Percentiles rank a stretch among this genome's conserved stretches.
Conservation (phyloP, 2,888 invertebrate species). For the Sipha maydis region DNA sequence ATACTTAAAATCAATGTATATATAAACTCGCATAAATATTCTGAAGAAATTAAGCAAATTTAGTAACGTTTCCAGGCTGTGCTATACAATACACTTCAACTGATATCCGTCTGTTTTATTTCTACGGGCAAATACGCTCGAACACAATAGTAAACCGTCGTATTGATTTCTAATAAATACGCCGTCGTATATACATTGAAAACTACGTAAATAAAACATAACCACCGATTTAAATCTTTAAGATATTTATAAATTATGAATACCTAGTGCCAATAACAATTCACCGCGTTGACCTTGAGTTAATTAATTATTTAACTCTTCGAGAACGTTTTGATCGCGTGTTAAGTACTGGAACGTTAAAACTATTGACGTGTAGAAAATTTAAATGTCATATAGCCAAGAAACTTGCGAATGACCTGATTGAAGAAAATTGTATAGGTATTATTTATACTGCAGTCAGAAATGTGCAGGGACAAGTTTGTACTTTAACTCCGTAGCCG, state of each 20-base stretch:
- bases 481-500: too few species aligned
- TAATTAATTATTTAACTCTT: background rate
- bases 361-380: background rate
- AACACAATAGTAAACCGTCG: background rate
- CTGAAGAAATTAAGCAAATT: background rate
- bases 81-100: background rate
- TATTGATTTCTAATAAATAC: background rate
- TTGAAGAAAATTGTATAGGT: background rate
- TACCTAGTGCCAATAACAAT: too few species aligned
- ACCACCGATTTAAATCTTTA: too few species aligned
- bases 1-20: too few species aligned
- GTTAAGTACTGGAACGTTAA: background rate
- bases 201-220: too few species aligned
- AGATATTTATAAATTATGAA: too few species aligned
- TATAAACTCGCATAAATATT: background rate
- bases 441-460: too few species aligned
- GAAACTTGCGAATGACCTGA: background rate
- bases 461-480: too few species aligned
- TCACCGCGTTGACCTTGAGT: too few species aligned
- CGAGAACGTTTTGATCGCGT: background rate
- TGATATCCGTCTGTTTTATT: background rate
- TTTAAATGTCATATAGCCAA: background rate
- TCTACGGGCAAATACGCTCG: background rate
- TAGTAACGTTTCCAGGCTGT: too few species aligned
- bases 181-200: too few species aligned